Conservation (phyloP, 2,113 vertebrate species). For the Strigops habroptila region DNA sequence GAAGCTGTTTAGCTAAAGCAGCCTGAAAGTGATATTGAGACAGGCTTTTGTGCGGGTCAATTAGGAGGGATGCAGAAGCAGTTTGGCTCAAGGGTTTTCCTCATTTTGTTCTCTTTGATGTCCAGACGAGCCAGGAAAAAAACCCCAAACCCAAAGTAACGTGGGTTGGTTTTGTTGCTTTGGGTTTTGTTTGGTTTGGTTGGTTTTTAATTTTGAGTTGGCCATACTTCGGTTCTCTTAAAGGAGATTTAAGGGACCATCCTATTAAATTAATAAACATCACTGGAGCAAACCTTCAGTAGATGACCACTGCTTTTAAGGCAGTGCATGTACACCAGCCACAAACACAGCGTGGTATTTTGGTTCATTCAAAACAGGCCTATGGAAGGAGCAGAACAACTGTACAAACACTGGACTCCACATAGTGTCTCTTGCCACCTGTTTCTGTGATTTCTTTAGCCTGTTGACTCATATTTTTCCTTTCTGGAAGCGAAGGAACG, state of each 20-base stretch:
- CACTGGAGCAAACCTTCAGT: not conserved
- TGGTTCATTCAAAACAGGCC: not conserved
- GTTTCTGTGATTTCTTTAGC: slow-evolving; percentile 58
- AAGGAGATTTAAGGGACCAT: not conserved
- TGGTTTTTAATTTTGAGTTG: not conserved
- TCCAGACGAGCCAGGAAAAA: not conserved
- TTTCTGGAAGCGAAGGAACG: slow-evolving; percentile 40
- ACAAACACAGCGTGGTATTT: not conserved
- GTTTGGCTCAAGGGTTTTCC: not conserved
- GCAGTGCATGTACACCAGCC: not conserved
- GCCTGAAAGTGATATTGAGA: not conserved
- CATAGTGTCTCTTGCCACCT: not conserved
- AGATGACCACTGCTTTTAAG: not conserved
- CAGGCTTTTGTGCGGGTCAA: not conserved
- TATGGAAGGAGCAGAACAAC: slow-evolving; percentile 34
- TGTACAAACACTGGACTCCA: not conserved
- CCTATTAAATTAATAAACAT: not conserved
- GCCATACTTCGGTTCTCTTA: not conserved
- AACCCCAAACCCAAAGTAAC: not conserved
- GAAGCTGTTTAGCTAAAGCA: not conserved
- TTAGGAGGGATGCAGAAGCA: not conserved
- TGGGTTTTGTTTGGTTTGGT: too few species aligned
- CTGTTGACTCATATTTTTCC: slow-evolving; percentile 25
- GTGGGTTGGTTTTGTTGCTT: fast-evolving
- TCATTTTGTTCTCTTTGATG: slow-evolving; percentile 9